Percentiles rank a stretch among this genome's conserved stretches.
Evolutionary conservation across 2,113 vertebrate genomes (phyloP).

Genomic region (Myotis lucifugus): DNA sequence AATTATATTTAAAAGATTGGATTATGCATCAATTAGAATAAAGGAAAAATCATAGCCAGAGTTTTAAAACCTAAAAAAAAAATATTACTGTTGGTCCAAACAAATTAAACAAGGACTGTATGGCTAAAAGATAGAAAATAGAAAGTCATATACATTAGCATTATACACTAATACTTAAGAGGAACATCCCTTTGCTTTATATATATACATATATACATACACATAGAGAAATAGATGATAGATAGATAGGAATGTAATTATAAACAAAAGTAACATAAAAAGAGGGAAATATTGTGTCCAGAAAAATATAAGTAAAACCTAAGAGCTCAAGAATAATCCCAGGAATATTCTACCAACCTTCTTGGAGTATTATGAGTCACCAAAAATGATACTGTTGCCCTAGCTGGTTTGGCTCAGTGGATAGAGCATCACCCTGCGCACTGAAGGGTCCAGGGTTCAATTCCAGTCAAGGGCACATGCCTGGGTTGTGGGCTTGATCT

Average conservation of each 20-base stretch:
- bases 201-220: background rate
- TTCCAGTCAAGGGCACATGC: no score
- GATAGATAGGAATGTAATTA: background rate
- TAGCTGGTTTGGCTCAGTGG: no score
- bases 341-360: background rate
- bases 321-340: background rate
- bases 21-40: background rate
- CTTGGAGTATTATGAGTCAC: background rate
- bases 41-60: background rate
- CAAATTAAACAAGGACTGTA: background rate
- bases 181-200: background rate
- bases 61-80: background rate
- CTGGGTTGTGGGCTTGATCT: no score
- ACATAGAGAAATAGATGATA: background rate
- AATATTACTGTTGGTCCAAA: background rate
- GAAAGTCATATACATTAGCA: background rate
- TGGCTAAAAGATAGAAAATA: background rate
- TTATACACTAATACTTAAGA: background rate
- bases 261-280: background rate
- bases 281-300: background rate
- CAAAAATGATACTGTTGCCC: background rate
- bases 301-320: constrained; percentile 22
- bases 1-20: background rate
- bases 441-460: no score
- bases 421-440: no score